Base-by-base conservation (phyloP, 2,888 invertebrate genomes). In the Oxyteleia sp. region DNA sequence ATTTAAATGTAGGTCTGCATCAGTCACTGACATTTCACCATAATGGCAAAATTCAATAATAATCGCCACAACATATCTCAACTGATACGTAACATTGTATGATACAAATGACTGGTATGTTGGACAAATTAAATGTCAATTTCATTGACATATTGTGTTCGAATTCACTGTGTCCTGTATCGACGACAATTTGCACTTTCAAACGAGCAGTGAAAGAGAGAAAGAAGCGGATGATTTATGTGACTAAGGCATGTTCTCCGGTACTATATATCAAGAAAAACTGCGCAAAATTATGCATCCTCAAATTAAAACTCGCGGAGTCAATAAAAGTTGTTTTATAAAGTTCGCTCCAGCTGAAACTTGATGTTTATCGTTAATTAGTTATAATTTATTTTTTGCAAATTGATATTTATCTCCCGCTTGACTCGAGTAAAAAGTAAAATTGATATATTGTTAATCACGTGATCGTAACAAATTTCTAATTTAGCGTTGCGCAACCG, bases 401-500 rank as follows among this genome's bases (percentile, higher is more conserved):
- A 38, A 38, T 38, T 38, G 13, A 38, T 38, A 38, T 10, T 18
- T 41, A 47, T 47, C 10, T 15, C 13, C 53, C 2, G 11, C 29
- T 0, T 47, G 29, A 10, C 26, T 13, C 15, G 13, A 20, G 57
- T 45, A 15, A 55, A 41, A 53, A 7, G 7, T 47, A 66, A 23
- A 29, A 49, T 51, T 59, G 35, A 66, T 66, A 55, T 53, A 41
- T 18, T 35, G 32, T 53, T 69, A 69, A 82, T 69, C 57, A 53
- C 20, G 7, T 51, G 64, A 84, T 89, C 78, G 84, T 71, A 85
- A 82, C 82, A 86, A 87, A 90, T 85, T 85, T 88, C 89, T 89
- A 91, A 91, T 92, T 92, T 91, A 88, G 74, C 84, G 87, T 91
- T 91, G 90, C 89, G 91, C 90, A 92, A 92, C 87, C 81, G 86